Evolutionary conservation across 2,797 vertebrate genomes (phyloP).

Genomic region (Pempheris klunzingeri): DNA sequence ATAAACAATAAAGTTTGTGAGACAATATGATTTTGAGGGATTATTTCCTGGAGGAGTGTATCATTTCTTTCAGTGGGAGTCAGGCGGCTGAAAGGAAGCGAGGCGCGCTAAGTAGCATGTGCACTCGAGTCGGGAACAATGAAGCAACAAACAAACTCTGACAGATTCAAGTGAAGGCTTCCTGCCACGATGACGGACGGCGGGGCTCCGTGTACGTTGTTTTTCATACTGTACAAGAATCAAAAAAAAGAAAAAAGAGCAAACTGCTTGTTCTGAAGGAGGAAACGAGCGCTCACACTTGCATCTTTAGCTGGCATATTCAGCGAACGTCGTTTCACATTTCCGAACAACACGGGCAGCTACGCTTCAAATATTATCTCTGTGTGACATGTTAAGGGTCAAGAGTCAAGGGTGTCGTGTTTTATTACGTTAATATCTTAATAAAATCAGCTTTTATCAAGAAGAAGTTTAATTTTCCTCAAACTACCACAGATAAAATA

Average conservation of each 20-base stretch:
- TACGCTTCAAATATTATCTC: no score
- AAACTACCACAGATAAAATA: no score
- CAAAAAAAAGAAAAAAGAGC: background rate
- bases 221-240: slow-evolving; percentile 8
- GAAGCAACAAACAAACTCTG: slow-evolving; percentile 55
- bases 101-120: slow-evolving; percentile 39
- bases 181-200: slow-evolving; percentile 52
- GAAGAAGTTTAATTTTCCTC: background rate
- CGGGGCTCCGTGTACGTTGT: no score
- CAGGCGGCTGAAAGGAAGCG: slow-evolving; percentile 28
- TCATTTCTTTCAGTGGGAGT: slow-evolving; percentile 15
- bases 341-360: background rate
- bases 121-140: slow-evolving; percentile 62
- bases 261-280: background rate
- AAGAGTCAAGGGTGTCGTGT: background rate
- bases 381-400: no score
- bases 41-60: slow-evolving; percentile 44
- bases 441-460: background rate
- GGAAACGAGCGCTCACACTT: background rate
- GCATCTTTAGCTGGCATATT: background rate
- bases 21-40: slow-evolving; percentile 47
- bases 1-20: slow-evolving; percentile 9
- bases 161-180: slow-evolving; percentile 56
- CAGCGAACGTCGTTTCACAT: background rate
- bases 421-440: background rate